Base-by-base conservation (phyloP, 2,888 invertebrate species). In the Lasioglossum lativentre region DNA sequence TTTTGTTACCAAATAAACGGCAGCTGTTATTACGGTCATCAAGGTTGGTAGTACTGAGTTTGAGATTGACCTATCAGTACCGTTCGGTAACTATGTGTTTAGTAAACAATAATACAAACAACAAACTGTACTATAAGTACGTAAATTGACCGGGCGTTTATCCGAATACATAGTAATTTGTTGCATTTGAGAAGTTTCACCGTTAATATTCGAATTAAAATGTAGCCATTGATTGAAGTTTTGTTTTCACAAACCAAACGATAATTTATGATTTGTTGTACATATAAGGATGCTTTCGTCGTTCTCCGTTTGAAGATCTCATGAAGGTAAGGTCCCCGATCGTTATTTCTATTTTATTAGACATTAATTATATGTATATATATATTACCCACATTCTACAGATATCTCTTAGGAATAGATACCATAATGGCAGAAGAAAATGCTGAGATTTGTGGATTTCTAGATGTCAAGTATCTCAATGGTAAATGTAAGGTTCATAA, bases 381-480 rank as follows among this genome's bases (percentile, higher is more conserved):
- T n/a, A n/a, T n/a, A n/a, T n/a, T n/a, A n/a, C 4, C 14, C 27
- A 42, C 6, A 30, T 34, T 66, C 2, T 52, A 40, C 56, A 63
- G 63, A 19, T 56, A n/a, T 76, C 2, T 80, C 76, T 56, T 12
- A 80, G 47, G 12, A 45, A 59, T 40, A n/a, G 3, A 40, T 38
- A 42, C 14, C 68, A 72, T n/a, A 82, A 88, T 88, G 86, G 73
- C 84, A 1, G 84, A 86, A 45, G 79, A 83, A 34, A 71, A 83
- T 70, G 81, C 90, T 0, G 93, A 94, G 75, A 82, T 95, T 6
- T 94, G 93, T 80, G 95, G 94, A 45, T 95, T 94, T 82, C 83
- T 95, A 68, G 93, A 94, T 75, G 93, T 94, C 8, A 95, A 95
- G 78, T 89, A 93, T 14, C 92, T 93, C 1, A 92, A 92, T n/a